Conservation (phyloP, 1,140 invertebrate genomes). For the Megalonaias nervosa region DNA sequence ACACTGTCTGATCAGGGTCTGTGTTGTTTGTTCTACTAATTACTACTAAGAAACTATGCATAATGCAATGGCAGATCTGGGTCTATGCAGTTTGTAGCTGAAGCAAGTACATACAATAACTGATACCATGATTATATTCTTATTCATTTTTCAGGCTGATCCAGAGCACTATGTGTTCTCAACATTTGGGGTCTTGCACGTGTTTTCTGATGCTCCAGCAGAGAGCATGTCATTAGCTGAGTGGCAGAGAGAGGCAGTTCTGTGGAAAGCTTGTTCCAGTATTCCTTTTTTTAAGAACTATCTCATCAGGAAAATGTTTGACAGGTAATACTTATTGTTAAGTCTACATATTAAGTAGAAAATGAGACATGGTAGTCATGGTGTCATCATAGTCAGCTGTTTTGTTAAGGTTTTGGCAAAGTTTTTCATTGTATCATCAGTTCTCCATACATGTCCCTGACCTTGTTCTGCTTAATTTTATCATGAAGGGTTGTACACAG, state of each 20-base stretch:
- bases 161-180: slow-evolving; percentile 69
- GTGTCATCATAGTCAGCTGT: neutral
- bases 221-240: slow-evolving; percentile 65
- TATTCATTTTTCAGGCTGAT: slow-evolving; percentile 44
- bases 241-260: slow-evolving; percentile 68
- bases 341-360: no score
- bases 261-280: slow-evolving; percentile 63
- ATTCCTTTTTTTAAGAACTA: slow-evolving; percentile 71
- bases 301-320: slow-evolving; percentile 62
- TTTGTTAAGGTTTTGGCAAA: no score
- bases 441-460: no score
- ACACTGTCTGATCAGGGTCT: no score
- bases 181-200: slow-evolving; percentile 69
- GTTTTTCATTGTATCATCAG: no score
- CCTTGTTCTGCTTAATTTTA: no score
- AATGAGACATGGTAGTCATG: neutral
- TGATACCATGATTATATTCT: neutral
- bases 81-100: no score
- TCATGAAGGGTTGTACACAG: no score
- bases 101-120: no score
- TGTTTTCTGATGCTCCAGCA: slow-evolving; percentile 56
- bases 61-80: neutral
- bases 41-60: neutral
- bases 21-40: no score
- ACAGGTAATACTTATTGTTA: slow-evolving; percentile 44